These are phyloP conservation scores for Telmatherina bonti DNA, from an alignment of 2,797 vertebrate species.

Conservation along the genomic window DNA sequence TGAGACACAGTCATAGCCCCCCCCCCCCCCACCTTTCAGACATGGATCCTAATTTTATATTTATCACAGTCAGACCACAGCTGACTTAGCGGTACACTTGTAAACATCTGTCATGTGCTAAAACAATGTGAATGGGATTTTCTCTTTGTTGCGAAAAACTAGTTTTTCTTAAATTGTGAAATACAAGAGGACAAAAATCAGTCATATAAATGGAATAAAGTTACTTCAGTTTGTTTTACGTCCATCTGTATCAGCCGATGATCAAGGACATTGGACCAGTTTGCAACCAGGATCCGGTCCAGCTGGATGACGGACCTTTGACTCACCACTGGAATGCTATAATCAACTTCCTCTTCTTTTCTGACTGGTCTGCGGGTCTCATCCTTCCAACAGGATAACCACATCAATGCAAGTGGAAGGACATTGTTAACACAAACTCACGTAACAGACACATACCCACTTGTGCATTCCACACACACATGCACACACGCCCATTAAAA, in stretches of 20 bases:
- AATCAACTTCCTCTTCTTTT: constrained; percentile 2
- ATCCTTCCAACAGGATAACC: background rate
- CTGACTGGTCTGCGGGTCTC: constrained; percentile 11
- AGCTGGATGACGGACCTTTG: too few species aligned
- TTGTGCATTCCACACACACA: background rate
- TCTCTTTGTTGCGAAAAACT: too few species aligned
- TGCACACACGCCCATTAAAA: background rate
- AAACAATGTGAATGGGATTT: too few species aligned
- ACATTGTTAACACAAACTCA: constrained; percentile 17
- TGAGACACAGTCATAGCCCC: too few species aligned
- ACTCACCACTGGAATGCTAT: background rate
- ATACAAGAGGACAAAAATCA: too few species aligned
- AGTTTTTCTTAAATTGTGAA: too few species aligned
- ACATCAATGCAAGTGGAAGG: constrained; percentile 11
- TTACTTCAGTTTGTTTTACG: background rate
- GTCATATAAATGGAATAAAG: too few species aligned
- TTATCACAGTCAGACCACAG: too few species aligned
- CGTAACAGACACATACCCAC: background rate
- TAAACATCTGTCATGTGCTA: too few species aligned
- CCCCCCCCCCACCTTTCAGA: too few species aligned
- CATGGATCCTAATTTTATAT: too few species aligned
- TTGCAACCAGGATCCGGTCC: background rate
- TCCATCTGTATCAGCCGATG: background rate
- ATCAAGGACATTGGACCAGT: background rate
- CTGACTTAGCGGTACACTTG: too few species aligned